A percentile compares a stretch with the other conserved stretches of the same genome.
Evolutionary conservation across 1,140 invertebrate genomes (phyloP).

Genomic region (Lasaia peninsularis): DNA sequence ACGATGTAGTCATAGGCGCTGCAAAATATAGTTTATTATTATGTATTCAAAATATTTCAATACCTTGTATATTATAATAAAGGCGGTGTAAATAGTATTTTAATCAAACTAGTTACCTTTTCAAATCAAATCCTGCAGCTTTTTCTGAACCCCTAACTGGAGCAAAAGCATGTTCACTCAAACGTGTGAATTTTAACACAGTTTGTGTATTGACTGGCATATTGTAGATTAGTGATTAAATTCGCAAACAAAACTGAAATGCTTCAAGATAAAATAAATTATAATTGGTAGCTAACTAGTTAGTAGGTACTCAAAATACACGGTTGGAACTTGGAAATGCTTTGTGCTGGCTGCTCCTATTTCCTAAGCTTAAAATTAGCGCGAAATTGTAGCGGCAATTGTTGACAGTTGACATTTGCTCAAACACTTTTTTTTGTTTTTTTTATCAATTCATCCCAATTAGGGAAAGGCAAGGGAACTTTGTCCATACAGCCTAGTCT

Average conservation of each 20-base stretch:
- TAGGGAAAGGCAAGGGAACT: too few species aligned
- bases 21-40: slow-evolving; percentile 37
- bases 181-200: slow-evolving; percentile 85
- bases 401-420: not conserved
- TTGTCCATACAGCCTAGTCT: too few species aligned
- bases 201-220: slow-evolving; percentile 68
- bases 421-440: too few species aligned
- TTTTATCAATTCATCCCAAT: too few species aligned
- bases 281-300: not conserved
- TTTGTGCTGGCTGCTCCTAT: not conserved
- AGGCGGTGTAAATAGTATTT: not conserved
- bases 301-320: not conserved
- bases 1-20: slow-evolving; percentile 93
- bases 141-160: slow-evolving; percentile 90
- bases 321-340: not conserved
- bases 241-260: not conserved
- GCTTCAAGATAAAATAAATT: not conserved
- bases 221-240: slow-evolving; percentile 22
- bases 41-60: too few species aligned
- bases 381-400: not conserved
- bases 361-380: not conserved
- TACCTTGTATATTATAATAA: too few species aligned
- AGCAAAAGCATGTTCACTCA: slow-evolving; percentile 86
- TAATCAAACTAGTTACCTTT: slow-evolving; percentile 79
- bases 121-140: slow-evolving; percentile 95